Conservation (phyloP, 2,888 invertebrate species). For the Ennomos quercinarius region DNA sequence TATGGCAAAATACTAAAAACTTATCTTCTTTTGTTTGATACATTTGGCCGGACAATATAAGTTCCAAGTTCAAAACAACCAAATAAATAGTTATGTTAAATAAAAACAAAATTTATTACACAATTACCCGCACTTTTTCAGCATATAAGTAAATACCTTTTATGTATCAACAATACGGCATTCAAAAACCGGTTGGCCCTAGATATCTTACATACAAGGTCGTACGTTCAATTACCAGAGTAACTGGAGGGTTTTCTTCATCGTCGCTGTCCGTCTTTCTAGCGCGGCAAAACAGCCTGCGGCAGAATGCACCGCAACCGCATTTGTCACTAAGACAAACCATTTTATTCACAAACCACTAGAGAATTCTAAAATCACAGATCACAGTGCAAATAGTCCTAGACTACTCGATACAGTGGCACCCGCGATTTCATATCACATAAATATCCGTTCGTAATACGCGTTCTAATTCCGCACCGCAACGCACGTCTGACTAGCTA, state of each 20-base stretch:
- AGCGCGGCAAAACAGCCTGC: conserved; percentile 69
- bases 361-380: conserved; percentile 33
- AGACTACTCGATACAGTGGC: conserved; percentile 38
- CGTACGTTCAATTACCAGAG: conserved; percentile 32
- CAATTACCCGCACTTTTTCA: too few species aligned
- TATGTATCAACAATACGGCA: too few species aligned
- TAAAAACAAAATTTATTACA: too few species aligned
- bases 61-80: too few species aligned
- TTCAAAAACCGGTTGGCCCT: too few species aligned
- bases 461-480: conserved; percentile 17
- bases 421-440: conserved; percentile 54
- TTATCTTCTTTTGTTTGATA: too few species aligned
- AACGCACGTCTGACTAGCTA: conserved; percentile 40
- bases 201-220: neutral
- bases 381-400: conserved; percentile 39
- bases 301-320: conserved; percentile 70
- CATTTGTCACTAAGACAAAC: conserved; percentile 65
- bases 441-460: conserved; percentile 61
- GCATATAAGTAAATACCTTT: too few species aligned
- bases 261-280: conserved; percentile 45
- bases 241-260: conserved; percentile 22
- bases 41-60: too few species aligned
- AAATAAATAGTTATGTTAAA: too few species aligned
- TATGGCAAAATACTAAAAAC: too few species aligned
- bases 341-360: conserved; percentile 46